Evolutionary conservation across 2,888 invertebrate species (phyloP).

Genomic region (Aphelenchoides bicaudatus): DNA sequence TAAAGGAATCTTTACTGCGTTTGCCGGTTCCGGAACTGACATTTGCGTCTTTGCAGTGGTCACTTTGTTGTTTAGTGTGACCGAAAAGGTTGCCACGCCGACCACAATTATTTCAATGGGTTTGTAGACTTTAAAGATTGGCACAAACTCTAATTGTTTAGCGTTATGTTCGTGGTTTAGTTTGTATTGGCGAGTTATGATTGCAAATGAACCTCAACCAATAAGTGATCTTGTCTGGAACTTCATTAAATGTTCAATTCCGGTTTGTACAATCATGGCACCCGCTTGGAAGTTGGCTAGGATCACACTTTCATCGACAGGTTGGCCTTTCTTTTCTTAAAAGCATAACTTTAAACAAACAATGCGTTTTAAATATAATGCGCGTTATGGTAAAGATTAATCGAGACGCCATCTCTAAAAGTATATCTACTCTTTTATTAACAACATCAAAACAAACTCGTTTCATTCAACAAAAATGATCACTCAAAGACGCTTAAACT

Average conservation of each 20-base stretch:
- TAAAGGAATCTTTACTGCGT: slow-evolving; percentile 51
- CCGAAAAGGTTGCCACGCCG: slow-evolving; percentile 59
- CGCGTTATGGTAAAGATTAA: no score
- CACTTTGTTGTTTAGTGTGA: slow-evolving; percentile 48
- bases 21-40: slow-evolving; percentile 59
- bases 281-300: slow-evolving; percentile 49
- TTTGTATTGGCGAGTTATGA: slow-evolving; percentile 53
- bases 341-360: no score
- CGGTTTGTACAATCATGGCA: slow-evolving; percentile 34
- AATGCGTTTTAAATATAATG: no score
- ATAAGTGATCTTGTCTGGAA: slow-evolving; percentile 44
- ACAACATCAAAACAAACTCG: no score
- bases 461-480: no score
- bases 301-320: slow-evolving; percentile 52
- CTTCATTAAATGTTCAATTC: slow-evolving; percentile 35
- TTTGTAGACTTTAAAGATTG: background rate
- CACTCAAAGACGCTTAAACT: no score
- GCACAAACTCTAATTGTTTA: slow-evolving; percentile 1
- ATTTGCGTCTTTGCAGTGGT: slow-evolving; percentile 54
- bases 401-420: no score
- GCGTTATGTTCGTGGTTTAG: slow-evolving; percentile 50
- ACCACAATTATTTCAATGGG: slow-evolving; percentile 59
- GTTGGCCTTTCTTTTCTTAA: no score
- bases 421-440: no score
- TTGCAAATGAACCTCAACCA: slow-evolving; percentile 42